Evolutionary conservation across 1,140 invertebrate genomes (phyloP), one percentile per base, ranked within the genome.

Genomic region (Pinna nobilis): DNA sequence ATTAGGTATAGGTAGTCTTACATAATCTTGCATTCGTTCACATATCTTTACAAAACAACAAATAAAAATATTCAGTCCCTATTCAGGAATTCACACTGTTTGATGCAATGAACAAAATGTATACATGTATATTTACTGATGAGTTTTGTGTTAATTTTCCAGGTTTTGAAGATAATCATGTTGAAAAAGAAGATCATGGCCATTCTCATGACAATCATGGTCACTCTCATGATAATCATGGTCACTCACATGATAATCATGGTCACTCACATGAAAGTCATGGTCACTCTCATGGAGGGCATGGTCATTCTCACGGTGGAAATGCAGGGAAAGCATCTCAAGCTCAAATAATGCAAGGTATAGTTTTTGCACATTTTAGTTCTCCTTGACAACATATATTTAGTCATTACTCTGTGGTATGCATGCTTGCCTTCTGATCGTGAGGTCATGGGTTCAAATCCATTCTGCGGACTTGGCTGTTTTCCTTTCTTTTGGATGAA

Each of bases 271-370:
- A 64, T 20, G 53, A 71, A n/a, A 41, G 44, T 49, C 70, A 75
- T 67, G 79, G 76, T 32, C 79, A 89, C 63, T 78, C 76, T 47
- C 85, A 89, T 79, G 76, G 67, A 15, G 63, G 74, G 39, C 61
- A 81, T 66, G 64, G 74, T 50, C 89, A 90, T 81, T 86, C 88
- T 44, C 90, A 92, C 70, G 84, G 82, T 64, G 90, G 91, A 83
- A 84, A 84, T 55, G 9, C 70, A 50, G 75, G 60, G 70, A 69
- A 80, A 69, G 76, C 74, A 25, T 77, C 87, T 30, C 84, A 87
- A 64, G 85, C 80, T 69, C 89, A 90, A 71, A 90, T 90, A 39
- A 89, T 90, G 88, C 87, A 90, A 76, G 89, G 89, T 90, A 76
- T 69, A 20, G 7, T 11, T 37, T 49, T 50, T 64, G 50, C 65